Base-by-base conservation (phyloP, 1,140 invertebrate genomes). In the Sinonovacula constricta region DNA sequence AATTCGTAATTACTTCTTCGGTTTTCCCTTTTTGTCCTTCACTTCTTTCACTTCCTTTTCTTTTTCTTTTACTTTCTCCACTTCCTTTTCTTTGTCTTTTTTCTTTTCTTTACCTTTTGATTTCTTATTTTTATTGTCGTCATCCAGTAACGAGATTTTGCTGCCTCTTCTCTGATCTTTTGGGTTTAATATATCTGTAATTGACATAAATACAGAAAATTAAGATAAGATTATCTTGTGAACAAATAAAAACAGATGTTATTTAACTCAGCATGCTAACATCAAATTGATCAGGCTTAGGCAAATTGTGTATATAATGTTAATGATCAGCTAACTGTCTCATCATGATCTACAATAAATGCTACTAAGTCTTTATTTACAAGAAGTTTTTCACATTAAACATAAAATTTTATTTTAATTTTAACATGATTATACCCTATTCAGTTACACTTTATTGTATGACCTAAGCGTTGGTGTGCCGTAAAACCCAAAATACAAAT, bases 101-200 rank as follows among this genome's bases (percentile, higher is more conserved):
- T 76, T 76, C 72, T 59, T 76, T 24, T 76, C 72, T 59, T 76
- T 76, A 49, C 33, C 24, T 65, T 76, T 76, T 3, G 31, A 24
- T 31, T 76, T 76, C 56, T 53, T 76, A 12, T 34, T 28, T 59
- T 76, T 76, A 1, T 33, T 53, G 31, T 76, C 72, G 31, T 76
- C 72, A 31, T 76, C 72, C 14, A 76, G 2, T 30, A 76, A 28
- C 22, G 72, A 76, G 45, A 24, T 31, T 33, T 67, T 76, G 53
- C 72, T 63, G 28, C 62, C 62, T 14, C 34, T n/a, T n/a, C n/a
- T 24, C 15, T 54, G 60, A 49, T 76, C 59, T 28, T 36, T 65
- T 57, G 72, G 72, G 36, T 76, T 76, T 3, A 76, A 65, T 3
- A 53, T 45, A 59, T 76, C 72, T 76, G 60, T 24, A 76, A 59